Evolutionary conservation across 2,113 vertebrate genomes (phyloP), one percentile per base, ranked within the genome.

Genomic region (Narcine bancroftii): DNA sequence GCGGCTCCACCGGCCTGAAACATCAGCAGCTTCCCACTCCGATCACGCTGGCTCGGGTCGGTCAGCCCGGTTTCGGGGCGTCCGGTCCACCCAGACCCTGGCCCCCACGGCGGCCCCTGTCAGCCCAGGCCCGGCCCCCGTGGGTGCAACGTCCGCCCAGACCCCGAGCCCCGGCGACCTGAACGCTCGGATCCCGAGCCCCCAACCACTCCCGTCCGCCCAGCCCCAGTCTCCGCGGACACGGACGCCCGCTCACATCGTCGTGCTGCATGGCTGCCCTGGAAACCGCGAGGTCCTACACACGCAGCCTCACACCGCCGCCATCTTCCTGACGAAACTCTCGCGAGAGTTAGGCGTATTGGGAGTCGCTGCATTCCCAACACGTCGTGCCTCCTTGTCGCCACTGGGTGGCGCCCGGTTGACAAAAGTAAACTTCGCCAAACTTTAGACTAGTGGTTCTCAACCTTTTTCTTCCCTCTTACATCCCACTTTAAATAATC

Each of bases 251-350:
- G 13, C 81, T 87, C 81, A 87, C 81, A 63, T 87, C 81, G 1
- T 87, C 81, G 81, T 87, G 81, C 53, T 87, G 81, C 87, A 91
- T 66, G 24, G 39, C 36, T 85, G 7, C 36, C 66, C 6, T 63
- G n/a, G n/a, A n/a, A n/a, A n/a, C n/a, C n/a, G n/a, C n/a, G n/a
- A n/a, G n/a, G 1, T 0, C 1, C 6, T 26, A 26, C 47, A 50
- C 45, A 56, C 45, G 50, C 15, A 9, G 11, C 85, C 17, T 21
- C 5, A 24, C n/a, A 39, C 56, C 3, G 9, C 21, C 60, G 53
- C 81, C 81, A 36, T 60, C 53, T 60, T 60, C 81, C n/a, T 42
- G 53, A 60, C 33, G 47, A 7, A 11, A 6, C 26, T 26, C 76
- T 79, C 76, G 76, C 76, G 76, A 79, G 76, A 79, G 7, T 45